phyloP scores from a whole-genome alignment of 2,797 vertebrate genomes.

The Morus bassanus region DNA sequence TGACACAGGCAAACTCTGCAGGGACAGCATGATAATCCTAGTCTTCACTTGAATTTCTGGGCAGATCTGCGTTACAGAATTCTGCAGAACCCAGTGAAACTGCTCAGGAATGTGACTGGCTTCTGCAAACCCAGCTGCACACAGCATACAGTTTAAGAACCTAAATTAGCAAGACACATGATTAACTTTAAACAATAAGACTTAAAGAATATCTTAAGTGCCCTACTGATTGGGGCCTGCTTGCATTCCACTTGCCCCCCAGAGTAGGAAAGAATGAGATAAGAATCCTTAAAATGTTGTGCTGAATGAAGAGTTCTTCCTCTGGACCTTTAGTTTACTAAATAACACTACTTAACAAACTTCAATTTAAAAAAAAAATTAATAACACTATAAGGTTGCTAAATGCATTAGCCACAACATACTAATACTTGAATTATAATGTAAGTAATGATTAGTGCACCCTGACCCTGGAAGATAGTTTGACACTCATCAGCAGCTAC shows the following conservation, averaged over 20 bases:
- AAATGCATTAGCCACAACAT: not conserved
- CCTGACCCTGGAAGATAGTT: not conserved
- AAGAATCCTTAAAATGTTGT: not conserved
- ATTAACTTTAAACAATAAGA: not conserved
- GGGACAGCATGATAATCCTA: not conserved
- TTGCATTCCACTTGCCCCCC: not conserved
- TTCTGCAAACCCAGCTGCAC: constrained; percentile 12
- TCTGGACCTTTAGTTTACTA: not conserved
- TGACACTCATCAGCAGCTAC: not conserved
- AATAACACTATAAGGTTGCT: not conserved
- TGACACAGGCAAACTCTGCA: not conserved
- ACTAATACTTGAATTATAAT: not conserved
- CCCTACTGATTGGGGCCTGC: not conserved
- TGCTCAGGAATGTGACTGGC: not conserved
- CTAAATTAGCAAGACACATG: not conserved
- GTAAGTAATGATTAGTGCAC: not conserved
- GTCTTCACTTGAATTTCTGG: not conserved
- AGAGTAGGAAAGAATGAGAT: not conserved
- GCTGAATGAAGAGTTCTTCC: not conserved
- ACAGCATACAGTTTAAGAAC: not conserved
- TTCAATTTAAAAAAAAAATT: not conserved
- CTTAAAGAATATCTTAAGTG: not conserved
- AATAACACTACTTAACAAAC: not conserved
- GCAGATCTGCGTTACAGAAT: not conserved
- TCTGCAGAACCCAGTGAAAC: not conserved